These are phyloP conservation scores for Ambastaia sidthimunki DNA, from an alignment of 2,797 vertebrate genomes.

Conservation along the genomic window DNA sequence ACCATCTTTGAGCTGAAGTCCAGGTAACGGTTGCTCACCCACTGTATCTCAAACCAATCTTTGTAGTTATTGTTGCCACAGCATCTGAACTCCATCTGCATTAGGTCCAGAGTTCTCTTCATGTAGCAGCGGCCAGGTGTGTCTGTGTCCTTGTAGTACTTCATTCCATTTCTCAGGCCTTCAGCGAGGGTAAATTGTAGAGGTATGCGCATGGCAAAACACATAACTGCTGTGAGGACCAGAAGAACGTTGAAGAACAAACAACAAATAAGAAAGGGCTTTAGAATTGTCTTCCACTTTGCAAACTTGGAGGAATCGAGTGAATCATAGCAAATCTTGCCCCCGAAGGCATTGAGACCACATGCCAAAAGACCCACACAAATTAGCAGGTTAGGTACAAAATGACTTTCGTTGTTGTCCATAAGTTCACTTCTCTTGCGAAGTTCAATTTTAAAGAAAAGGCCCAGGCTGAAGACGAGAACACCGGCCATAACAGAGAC, in stretches of 20 bases:
- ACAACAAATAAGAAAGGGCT: slow-evolving; percentile 84
- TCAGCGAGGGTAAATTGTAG: slow-evolving; percentile 89
- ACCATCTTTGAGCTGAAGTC: slow-evolving; percentile 97
- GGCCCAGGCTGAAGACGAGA: slow-evolving; percentile 89
- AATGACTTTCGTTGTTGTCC: slow-evolving; percentile 96
- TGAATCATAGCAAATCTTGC: slow-evolving; percentile 96
- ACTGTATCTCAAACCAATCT: slow-evolving; percentile 99
- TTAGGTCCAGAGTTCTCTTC: slow-evolving; percentile 97
- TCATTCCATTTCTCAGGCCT: slow-evolving; percentile 92
- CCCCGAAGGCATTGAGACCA: slow-evolving; percentile 87
- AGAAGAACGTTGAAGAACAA: slow-evolving; percentile 83
- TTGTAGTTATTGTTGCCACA: slow-evolving; percentile 94
- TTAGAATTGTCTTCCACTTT: slow-evolving; percentile 91
- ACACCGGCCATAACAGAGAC: slow-evolving; percentile 90
- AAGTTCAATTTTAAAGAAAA: slow-evolving; percentile 96
- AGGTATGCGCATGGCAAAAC: slow-evolving; percentile 88
- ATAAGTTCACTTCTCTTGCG: slow-evolving; percentile 96
- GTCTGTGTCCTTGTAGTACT: slow-evolving; percentile 95
- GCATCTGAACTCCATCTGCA: slow-evolving; percentile 98
- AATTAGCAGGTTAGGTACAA: slow-evolving; percentile 95
- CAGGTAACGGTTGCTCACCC: slow-evolving; percentile 98
- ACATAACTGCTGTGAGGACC: slow-evolving; percentile 83
- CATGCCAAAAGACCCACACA: slow-evolving; percentile 86
- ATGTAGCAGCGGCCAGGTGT: slow-evolving; percentile 97
- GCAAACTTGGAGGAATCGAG: slow-evolving; percentile 89